Evolutionary conservation across 2,113 vertebrate genomes (phyloP), one percentile per base, ranked within the genome.

Genomic region (Syngnathoides biaculeatus): DNA sequence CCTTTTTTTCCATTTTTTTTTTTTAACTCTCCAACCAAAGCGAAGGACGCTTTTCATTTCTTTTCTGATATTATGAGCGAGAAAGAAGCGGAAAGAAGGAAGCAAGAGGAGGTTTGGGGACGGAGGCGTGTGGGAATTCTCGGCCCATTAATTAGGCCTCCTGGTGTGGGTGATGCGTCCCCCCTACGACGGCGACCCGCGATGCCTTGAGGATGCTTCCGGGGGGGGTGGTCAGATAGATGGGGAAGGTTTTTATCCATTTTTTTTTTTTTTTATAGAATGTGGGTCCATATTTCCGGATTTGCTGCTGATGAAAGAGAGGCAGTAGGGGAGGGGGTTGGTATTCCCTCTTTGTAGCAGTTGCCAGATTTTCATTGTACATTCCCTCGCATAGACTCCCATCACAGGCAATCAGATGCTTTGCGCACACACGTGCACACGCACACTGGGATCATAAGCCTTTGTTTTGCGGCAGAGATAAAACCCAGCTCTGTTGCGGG

Each of bases 401-500:
- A 72, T 20, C 60, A 79, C 11, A 15, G 22, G 14, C 62, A 27
- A 20, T 26, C 24, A 48, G 38, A 20, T 57, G 55, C 26, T 8
- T 2, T 13, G 7, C 27, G 57, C 2, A 73, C 60, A 68, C 64
- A 71, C 38, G 26, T 52, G 71, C 56, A 58, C 26, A 17, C 57
- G 11, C 64, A 53, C 62, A 17, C 67, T 67, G 62, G 38, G n/a
- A 52, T 80, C 80, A 86, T 75, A 86, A 80, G 71, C 69, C 79
- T 91, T 92, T 92, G 89, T 91, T 88, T 83, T 87, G 72, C 53
- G 57, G 71, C 68, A 68, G 74, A 80, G 81, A 87, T 87, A 81
- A 86, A 84, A 81, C 77, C 74, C 73, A 0, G 74, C 88, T 84
- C 80, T 87, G 86, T 89, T 84, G 74, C 81, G 71, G 71, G 84